Base-by-base conservation (phyloP, 1,140 invertebrate genomes). In the Nixonia krombeini region DNA sequence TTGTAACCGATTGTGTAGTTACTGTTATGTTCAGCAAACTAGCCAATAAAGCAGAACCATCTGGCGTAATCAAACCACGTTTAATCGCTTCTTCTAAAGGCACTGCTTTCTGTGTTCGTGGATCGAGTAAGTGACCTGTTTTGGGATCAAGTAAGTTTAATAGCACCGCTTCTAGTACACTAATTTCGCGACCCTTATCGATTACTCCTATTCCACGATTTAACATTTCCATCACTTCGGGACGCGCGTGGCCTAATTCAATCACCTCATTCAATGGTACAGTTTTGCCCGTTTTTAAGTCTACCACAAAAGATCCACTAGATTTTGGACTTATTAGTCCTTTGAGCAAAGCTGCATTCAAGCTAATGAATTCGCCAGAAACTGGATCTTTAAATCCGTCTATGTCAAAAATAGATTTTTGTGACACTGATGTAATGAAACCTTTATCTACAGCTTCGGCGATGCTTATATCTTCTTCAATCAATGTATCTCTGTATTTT, bases 321-420 rank as follows among this genome's bases (percentile, higher is more conserved):
- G 91, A 89, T 69, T 90, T 91, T 51, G 91, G 90, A 74, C 92
- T 88, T 62, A 92, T 90, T 42, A 95, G 83, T 64, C 93, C 93
- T 72, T 91, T 92, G 40, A 90, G 88, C 40, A 96, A 79, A 37
- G 96, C 96, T 55, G 90, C 89, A 81, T 96, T 94, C 63, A 98
- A 91, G 74, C 92, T 95, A 31, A 99, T 87, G 75, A 91, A 92
- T 78, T 95, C 92, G 15, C 89, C 91, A 37, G 91, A 92, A 59
- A 90, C 87, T 0, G 93, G 90, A 81, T 97, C 94, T 75, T 91
- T 92, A 76, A 98, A 95, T 51, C 93, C 95, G 68, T 95, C 94
- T 51, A 97, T 94, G 78, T 97, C 92, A 78, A 97, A 97, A 53
- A 96, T 91, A 3, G 93, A 94, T 81, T 93, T 93, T 77, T 94